Conservation (phyloP, 2,888 invertebrate genomes). For the Apomyelois bistriatella region DNA sequence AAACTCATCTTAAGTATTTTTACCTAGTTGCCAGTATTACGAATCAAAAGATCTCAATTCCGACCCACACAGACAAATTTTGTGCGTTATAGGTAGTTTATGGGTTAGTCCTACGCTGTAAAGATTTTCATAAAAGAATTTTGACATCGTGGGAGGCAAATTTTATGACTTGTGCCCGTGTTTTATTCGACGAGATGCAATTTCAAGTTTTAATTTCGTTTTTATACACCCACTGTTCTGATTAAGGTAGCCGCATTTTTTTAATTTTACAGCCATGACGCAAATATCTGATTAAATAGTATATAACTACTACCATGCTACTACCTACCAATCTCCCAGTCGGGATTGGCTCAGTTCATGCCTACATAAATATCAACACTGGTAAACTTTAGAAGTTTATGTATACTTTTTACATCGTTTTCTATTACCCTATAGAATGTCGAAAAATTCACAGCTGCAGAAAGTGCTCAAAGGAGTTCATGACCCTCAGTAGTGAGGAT, state of each 20-base stretch:
- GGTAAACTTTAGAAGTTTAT: no score
- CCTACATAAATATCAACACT: no score
- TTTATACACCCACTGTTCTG: conserved; percentile 1
- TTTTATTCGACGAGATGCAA: conserved; percentile 4
- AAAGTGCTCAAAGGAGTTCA: no score
- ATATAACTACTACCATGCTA: no score
- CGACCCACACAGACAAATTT: neutral
- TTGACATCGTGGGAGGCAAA: conserved; percentile 11
- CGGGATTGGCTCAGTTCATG: no score
- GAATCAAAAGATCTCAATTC: neutral
- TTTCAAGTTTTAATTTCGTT: conserved; percentile 2
- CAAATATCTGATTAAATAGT: neutral
- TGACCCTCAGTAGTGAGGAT: no score
- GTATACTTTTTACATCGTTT: no score
- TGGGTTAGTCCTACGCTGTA: neutral
- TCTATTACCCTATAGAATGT: no score
- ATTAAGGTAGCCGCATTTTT: neutral
- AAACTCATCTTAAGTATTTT: no score
- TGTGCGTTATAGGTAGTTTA: neutral
- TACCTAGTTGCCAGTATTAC: no score
- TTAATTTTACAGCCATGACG: neutral
- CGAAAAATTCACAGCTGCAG: no score
- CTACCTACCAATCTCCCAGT: no score
- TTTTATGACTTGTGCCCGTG: neutral
- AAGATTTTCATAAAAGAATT: conserved; percentile 13